Percentiles rank a stretch among this genome's conserved stretches.
These are phyloP conservation scores for Stenurella melanura DNA, from an alignment of 2,888 invertebrate species.

Conservation along the genomic window DNA sequence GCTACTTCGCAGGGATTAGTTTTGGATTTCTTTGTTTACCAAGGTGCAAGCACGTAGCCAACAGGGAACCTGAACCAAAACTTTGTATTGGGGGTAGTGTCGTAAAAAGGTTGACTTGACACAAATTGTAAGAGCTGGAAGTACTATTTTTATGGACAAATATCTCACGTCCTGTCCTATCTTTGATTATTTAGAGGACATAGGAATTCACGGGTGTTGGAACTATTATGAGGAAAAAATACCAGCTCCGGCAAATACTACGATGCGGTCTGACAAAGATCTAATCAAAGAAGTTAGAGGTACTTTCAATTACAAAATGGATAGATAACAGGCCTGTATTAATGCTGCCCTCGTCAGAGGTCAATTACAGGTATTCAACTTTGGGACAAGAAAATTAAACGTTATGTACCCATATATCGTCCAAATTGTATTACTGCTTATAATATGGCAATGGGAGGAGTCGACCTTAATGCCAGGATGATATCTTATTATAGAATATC, in stretches of 20 bases:
- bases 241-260: too few species aligned
- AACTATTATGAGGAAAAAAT: too few species aligned
- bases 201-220: too few species aligned
- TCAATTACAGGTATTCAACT: background rate
- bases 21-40: slow-evolving; percentile 1
- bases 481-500: slow-evolving; percentile 29
- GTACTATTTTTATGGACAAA: too few species aligned
- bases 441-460: slow-evolving; percentile 18
- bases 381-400: slow-evolving; percentile 14
- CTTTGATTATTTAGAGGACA: too few species aligned
- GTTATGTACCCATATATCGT: background rate
- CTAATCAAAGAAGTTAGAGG: too few species aligned
- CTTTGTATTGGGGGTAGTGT: too few species aligned
- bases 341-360: background rate
- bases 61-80: background rate
- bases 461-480: slow-evolving; percentile 3
- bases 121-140: too few species aligned
- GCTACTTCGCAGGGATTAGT: background rate
- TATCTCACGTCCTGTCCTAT: too few species aligned
- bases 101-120: too few species aligned
- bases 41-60: background rate
- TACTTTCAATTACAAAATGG: background rate
- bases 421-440: slow-evolving; percentile 11
- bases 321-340: background rate
- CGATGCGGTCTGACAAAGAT: too few species aligned